A percentile compares a stretch with the other conserved stretches of the same genome.
phyloP scores from a whole-genome alignment of 2,888 invertebrate genomes.

The Catocala nupta region DNA sequence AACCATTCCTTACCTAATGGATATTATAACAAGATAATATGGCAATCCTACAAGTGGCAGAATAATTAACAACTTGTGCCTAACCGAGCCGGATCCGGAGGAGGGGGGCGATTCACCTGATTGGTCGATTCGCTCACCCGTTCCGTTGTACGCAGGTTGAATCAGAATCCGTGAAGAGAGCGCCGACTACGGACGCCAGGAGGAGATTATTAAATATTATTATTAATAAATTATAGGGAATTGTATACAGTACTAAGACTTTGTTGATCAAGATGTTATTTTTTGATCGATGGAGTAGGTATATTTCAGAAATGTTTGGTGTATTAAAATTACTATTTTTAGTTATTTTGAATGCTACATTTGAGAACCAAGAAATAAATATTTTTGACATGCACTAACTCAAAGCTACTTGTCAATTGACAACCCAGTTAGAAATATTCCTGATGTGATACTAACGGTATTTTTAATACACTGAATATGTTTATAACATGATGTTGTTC shows the following conservation, averaged over 20 bases:
- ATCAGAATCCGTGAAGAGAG: slow-evolving; percentile 80
- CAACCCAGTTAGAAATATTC: too few species aligned
- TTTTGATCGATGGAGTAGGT: slow-evolving; percentile 31
- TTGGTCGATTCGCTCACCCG: slow-evolving; percentile 82
- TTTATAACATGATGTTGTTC: slow-evolving; percentile 46
- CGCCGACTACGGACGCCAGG: slow-evolving; percentile 24
- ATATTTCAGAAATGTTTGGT: slow-evolving; percentile 42
- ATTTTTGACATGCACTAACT: too few species aligned
- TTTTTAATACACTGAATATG: slow-evolving; percentile 50
- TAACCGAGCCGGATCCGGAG: slow-evolving; percentile 76
- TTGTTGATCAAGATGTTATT: slow-evolving; percentile 25
- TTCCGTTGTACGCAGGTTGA: slow-evolving; percentile 86
- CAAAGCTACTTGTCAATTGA: too few species aligned
- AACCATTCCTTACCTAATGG: too few species aligned
- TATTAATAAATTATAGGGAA: slow-evolving; percentile 54
- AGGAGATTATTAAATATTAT: slow-evolving; percentile 46
- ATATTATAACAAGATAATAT: slow-evolving; percentile 25
- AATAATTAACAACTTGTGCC: slow-evolving; percentile 34
- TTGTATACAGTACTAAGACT: slow-evolving; percentile 52
- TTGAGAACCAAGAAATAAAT: too few species aligned
- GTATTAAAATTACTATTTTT: slow-evolving; percentile 44
- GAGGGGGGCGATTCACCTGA: slow-evolving; percentile 80
- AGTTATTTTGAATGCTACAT: not conserved
- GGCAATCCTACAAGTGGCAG: slow-evolving; percentile 61
- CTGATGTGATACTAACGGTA: slow-evolving; percentile 1